phyloP scores from a whole-genome alignment of 2,113 vertebrate genomes.

The Rhineura floridana region DNA sequence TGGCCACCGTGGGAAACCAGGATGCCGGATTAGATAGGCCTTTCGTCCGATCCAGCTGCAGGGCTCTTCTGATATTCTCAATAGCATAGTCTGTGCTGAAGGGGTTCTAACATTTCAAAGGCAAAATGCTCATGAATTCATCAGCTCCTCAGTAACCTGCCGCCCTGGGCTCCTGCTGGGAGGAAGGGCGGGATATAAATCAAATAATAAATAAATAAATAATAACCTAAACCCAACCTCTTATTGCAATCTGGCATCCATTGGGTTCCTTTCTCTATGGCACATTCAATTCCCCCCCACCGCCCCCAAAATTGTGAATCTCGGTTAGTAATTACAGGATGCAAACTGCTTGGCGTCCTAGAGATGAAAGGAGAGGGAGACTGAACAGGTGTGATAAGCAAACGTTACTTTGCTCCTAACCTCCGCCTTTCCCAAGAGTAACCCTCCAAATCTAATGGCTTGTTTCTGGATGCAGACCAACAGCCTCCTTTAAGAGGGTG shows the following conservation, averaged over 20 bases:
- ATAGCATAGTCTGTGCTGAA: too few relatives aligned
- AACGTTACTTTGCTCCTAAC: slow-evolving; percentile 52
- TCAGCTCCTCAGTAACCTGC: too few relatives aligned
- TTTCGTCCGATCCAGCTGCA: too few relatives aligned
- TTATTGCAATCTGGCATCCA: too few relatives aligned
- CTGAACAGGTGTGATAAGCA: slow-evolving; percentile 52
- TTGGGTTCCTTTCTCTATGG: neutral
- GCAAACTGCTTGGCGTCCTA: slow-evolving; percentile 36
- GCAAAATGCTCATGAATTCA: too few relatives aligned
- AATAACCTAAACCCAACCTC: neutral
- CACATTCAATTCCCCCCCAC: neutral
- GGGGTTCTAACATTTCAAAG: too few relatives aligned
- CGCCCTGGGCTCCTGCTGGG: too few relatives aligned
- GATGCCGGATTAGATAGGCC: too few relatives aligned
- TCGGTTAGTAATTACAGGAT: slow-evolving; percentile 63
- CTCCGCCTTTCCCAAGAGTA: slow-evolving; percentile 52
- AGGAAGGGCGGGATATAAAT: too few relatives aligned
- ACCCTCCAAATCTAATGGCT: slow-evolving; percentile 52
- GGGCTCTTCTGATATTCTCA: too few relatives aligned
- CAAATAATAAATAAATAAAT: too few relatives aligned
- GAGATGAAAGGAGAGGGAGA: slow-evolving; percentile 59
- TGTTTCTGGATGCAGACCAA: slow-evolving; percentile 38
- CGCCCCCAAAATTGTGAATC: slow-evolving; percentile 25
- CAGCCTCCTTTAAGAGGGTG: slow-evolving; percentile 39
- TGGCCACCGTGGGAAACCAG: too few relatives aligned